Evolutionary conservation across 2,113 vertebrate genomes (phyloP).

Genomic region (Speoplatyrhinus poulsoni): DNA sequence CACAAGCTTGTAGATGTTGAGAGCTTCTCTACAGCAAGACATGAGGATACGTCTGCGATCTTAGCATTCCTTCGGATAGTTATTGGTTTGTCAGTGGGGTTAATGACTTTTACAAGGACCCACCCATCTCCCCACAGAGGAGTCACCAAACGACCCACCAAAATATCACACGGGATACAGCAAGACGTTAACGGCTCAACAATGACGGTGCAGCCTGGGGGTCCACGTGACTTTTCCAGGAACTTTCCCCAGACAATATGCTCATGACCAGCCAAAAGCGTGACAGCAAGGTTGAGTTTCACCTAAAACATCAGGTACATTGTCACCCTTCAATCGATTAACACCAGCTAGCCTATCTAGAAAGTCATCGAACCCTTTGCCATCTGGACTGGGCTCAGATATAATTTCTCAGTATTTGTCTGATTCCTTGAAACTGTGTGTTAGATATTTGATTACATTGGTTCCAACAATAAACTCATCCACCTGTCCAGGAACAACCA

Average conservation of each 20-base stretch:
- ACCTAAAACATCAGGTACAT: conserved; percentile 3
- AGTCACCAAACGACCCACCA: conserved; percentile 3
- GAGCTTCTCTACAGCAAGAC: neutral
- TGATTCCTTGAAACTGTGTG: conserved; percentile 21
- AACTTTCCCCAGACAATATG: conserved; percentile 34
- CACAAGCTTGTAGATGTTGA: no score
- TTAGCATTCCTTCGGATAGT: conserved; percentile 24
- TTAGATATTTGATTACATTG: conserved; percentile 17
- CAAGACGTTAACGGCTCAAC: conserved; percentile 19
- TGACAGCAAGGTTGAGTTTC: conserved; percentile 17
- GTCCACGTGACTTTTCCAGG: neutral
- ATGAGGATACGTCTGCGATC: neutral
- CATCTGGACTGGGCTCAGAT: conserved; percentile 1
- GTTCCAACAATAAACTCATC: conserved; percentile 34
- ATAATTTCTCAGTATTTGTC: conserved; percentile 22
- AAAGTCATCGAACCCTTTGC: conserved; percentile 9
- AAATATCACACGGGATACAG: neutral
- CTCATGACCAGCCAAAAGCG: conserved; percentile 7
- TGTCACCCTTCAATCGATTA: neutral
- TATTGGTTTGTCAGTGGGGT: neutral
- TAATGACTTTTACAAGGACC: conserved; percentile 22
- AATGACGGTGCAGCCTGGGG: conserved; percentile 20
- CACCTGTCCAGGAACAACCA: conserved; percentile 30
- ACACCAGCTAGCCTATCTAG: conserved; percentile 13
- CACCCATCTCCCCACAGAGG: no score